Evolutionary conservation across 2,888 invertebrate species (phyloP).

Genomic region (Notodonta ziczac): DNA sequence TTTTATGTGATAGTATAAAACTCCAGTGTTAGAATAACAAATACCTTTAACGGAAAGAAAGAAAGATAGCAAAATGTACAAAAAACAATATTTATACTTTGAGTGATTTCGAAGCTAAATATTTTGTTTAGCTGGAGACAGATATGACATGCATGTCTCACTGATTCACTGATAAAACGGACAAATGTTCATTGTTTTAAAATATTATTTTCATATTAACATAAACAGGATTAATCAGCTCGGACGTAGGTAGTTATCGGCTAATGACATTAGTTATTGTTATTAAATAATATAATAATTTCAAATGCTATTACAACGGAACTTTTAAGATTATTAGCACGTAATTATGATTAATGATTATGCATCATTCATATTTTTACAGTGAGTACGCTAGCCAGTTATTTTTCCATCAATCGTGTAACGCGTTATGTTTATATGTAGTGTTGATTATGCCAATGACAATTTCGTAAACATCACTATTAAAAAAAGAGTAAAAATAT

Average conservation of each 20-base stretch:
- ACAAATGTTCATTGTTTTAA: constrained; percentile 26
- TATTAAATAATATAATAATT: constrained; percentile 2
- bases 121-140: constrained; percentile 24
- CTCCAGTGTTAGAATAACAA: neutral
- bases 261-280: constrained; percentile 2
- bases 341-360: neutral
- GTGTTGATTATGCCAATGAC: no score
- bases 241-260: constrained; percentile 8
- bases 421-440: no score
- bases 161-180: constrained; percentile 23
- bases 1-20: neutral
- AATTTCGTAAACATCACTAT: no score
- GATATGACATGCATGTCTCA: constrained; percentile 33
- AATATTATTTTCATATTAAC: constrained; percentile 27
- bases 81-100: neutral
- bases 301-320: neutral
- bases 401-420: no score
- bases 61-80: neutral
- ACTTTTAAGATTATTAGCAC: neutral
- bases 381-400: neutral
- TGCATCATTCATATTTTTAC: neutral
- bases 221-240: constrained; percentile 31
- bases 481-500: no score
- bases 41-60: neutral
- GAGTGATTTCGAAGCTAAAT: constrained; percentile 19